Evolutionary conservation across 2,797 vertebrate species (phyloP).

Genomic region (Megaceryle alcyon): DNA sequence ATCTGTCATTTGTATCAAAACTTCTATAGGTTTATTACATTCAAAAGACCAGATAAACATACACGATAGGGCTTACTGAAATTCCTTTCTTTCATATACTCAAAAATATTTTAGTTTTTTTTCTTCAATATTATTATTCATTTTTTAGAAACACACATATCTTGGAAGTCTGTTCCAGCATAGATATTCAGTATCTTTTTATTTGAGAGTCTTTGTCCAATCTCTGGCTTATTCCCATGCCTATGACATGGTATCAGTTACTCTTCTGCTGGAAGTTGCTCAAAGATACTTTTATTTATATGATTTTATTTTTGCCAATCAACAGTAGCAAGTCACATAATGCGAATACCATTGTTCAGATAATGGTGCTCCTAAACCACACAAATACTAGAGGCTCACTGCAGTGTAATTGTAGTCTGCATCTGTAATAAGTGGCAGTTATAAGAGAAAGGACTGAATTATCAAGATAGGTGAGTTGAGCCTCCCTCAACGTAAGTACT

Average conservation of each 20-base stretch:
- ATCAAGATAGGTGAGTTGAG: neutral
- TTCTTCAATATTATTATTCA: no score
- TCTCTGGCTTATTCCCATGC: neutral
- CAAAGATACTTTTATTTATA: neutral
- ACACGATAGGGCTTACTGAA: neutral
- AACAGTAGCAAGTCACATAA: rapidly evolving
- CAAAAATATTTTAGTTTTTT: no score
- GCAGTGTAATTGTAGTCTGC: neutral
- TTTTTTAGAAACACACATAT: no score
- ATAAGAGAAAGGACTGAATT: neutral
- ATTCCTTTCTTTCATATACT: neutral
- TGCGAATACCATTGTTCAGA: neutral
- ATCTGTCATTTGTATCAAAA: neutral
- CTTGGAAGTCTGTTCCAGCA: neutral
- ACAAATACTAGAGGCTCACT: neutral
- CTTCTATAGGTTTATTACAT: neutral
- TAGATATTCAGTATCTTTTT: neutral
- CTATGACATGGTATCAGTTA: neutral
- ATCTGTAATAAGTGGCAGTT: neutral
- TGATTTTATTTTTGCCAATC: neutral
- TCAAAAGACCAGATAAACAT: neutral
- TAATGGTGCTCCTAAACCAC: neutral
- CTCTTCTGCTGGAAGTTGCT: neutral
- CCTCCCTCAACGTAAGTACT: neutral
- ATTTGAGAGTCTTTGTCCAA: neutral